Base-by-base conservation (phyloP, 2,888 invertebrate genomes). In the Nemotelus pantherinus region DNA sequence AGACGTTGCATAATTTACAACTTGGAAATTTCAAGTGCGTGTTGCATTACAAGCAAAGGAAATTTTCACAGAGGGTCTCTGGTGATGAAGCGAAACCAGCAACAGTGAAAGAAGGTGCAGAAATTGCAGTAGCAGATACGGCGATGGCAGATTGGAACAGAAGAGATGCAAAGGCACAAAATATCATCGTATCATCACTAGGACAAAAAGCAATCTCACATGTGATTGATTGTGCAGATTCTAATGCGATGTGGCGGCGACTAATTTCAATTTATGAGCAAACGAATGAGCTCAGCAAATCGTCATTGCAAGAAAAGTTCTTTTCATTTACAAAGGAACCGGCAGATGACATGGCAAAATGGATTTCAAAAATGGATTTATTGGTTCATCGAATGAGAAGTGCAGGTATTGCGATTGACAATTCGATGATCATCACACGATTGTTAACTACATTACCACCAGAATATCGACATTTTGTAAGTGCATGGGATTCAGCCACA, bases 161-260 rank as follows among this genome's bases (percentile, higher is more conserved):
- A 45, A 79, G 79, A 2, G 82, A 82, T 78, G 77, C 78, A 5
- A 77, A 71, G 4, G 83, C 82, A 5, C 82, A 83, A 77, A 82
- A 78, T 45, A 78, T 25, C 25, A 25, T 25, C 25, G 25, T 25
- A 25, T 25, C 25, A 25, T 25, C 25, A 25, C 25, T 25, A 25
- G 25, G 25, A 25, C 25, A 25, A 1, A 25, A 25, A 25, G 25
- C 25, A 25, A 25, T 25, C 25, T 82, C 6, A 83, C 82, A 82
- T 77, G 81, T 83, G 39, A 79, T 82, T 70, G 82, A 83, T 79
- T 83, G 83, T 67, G 58, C 79, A 43, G 77, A 80, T 4, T 78
- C 83, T 4, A 76, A 81, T 6, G 80, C 55, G 25, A 25, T 25
- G 25, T 25, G 25, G 25, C 25, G 25, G 25, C 25, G 25, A 25